A percentile compares a stretch with the other conserved stretches of the same genome.
Conservation (phyloP, 2,797 vertebrate genomes). For the Cossypha heuglini region DNA sequence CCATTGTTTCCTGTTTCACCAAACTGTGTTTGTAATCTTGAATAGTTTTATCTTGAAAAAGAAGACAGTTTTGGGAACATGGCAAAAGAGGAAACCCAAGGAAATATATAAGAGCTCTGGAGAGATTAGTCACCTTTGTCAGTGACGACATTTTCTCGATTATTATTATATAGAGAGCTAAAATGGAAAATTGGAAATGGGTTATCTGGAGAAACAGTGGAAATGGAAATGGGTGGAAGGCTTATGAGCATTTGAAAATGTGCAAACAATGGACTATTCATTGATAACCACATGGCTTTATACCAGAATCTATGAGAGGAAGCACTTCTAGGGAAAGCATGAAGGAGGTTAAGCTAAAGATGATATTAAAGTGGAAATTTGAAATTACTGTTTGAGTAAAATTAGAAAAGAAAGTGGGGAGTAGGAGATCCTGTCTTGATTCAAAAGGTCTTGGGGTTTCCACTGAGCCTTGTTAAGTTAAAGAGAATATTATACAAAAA, state of each 20-base stretch:
- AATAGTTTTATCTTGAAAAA: constrained; percentile 36
- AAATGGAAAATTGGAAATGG: constrained; percentile 50
- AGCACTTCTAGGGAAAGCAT: background rate
- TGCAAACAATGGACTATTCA: constrained; percentile 52
- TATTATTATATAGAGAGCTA: background rate
- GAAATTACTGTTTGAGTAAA: background rate
- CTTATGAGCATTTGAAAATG: constrained; percentile 20
- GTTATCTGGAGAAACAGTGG: constrained; percentile 51
- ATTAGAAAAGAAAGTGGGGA: background rate
- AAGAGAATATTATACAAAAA: background rate
- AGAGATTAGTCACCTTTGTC: constrained; percentile 14
- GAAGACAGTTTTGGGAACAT: constrained; percentile 11
- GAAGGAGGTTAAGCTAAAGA: background rate
- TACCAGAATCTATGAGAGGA: constrained; percentile 19
- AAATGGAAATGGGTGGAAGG: constrained; percentile 55
- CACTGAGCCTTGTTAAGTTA: background rate
- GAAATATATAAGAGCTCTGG: background rate
- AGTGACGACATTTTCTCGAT: background rate
- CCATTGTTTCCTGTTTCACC: background rate
- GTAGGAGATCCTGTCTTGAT: background rate
- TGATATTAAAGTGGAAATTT: background rate
- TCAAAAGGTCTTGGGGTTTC: background rate
- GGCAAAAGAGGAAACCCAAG: constrained; percentile 4
- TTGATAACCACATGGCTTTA: background rate
- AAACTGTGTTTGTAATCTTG: background rate